These are phyloP conservation scores for Luscinia luscinia DNA, from an alignment of 2,797 vertebrate species.

Conservation along the genomic window DNA sequence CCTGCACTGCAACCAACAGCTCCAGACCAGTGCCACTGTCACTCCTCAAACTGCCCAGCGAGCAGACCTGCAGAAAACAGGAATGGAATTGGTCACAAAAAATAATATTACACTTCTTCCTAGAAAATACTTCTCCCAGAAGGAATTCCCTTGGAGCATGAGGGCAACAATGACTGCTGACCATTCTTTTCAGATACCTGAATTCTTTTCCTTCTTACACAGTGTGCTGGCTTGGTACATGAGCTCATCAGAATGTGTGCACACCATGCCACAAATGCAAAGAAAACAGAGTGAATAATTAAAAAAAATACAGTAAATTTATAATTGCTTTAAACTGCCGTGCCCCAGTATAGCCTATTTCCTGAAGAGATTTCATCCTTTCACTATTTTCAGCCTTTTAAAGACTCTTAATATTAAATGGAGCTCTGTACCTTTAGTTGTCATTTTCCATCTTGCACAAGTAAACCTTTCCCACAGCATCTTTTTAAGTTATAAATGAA, in stretches of 20 bases:
- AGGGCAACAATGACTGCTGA: neutral
- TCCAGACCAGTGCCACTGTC: neutral
- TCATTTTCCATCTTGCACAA: conserved; percentile 59
- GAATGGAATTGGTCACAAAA: neutral
- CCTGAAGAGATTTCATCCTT: neutral
- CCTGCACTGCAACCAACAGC: neutral
- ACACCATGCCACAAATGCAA: neutral
- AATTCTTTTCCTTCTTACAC: neutral
- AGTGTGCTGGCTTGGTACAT: neutral
- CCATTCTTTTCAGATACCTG: neutral
- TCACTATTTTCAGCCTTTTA: neutral
- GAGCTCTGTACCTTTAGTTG: conserved; percentile 66
- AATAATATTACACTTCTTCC: neutral
- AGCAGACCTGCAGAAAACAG: neutral
- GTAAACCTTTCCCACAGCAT: conserved; percentile 67
- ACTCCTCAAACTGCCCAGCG: neutral
- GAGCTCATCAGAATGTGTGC: neutral
- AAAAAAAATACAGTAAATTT: conserved; percentile 17
- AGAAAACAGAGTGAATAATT: conserved; percentile 9
- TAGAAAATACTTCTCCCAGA: neutral
- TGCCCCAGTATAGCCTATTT: neutral
- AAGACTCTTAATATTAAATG: conserved; percentile 38
- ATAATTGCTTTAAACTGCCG: neutral
- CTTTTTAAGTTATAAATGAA: conserved; percentile 79
- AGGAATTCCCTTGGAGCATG: neutral